A percentile compares a stretch with the other conserved stretches of the same genome.
These are phyloP conservation scores for Yponomeuta evonymella DNA, from an alignment of 2,888 invertebrate genomes.

Conservation along the genomic window DNA sequence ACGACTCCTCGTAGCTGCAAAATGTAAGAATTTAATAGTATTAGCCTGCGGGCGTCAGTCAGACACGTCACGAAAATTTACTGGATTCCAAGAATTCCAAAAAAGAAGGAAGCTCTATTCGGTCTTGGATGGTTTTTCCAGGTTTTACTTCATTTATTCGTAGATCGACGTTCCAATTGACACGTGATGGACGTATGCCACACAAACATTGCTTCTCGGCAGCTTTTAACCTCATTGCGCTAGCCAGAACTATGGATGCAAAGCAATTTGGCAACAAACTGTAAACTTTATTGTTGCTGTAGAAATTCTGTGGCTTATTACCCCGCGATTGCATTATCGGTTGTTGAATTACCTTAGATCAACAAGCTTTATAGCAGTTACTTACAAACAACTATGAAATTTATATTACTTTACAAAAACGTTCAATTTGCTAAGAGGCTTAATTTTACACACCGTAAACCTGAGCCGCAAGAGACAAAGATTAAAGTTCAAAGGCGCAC, in stretches of 20 bases:
- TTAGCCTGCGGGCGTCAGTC: not conserved
- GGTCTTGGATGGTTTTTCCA: not conserved
- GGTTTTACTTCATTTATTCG: not conserved
- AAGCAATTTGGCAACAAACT: not conserved
- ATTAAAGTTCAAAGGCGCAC: not conserved
- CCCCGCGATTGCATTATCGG: not conserved
- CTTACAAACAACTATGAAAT: not conserved
- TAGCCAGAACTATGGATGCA: not conserved
- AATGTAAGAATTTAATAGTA: not conserved
- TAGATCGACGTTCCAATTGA: constrained; percentile 11
- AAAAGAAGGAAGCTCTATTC: not conserved
- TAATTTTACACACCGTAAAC: not conserved
- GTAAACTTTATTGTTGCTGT: not conserved
- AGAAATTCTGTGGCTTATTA: not conserved
- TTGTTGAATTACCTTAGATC: not conserved
- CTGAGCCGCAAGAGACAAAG: not conserved
- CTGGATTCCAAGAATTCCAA: not conserved
- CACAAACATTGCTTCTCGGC: constrained; percentile 55
- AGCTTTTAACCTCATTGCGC: constrained; percentile 57
- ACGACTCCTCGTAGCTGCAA: not conserved
- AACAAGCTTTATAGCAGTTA: not conserved
- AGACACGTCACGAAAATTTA: not conserved
- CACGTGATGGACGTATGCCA: constrained; percentile 21
- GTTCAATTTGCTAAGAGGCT: not conserved
- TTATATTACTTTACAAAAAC: not conserved